Base-by-base conservation (phyloP, 2,888 invertebrate genomes). In the Brenthis ino region DNA sequence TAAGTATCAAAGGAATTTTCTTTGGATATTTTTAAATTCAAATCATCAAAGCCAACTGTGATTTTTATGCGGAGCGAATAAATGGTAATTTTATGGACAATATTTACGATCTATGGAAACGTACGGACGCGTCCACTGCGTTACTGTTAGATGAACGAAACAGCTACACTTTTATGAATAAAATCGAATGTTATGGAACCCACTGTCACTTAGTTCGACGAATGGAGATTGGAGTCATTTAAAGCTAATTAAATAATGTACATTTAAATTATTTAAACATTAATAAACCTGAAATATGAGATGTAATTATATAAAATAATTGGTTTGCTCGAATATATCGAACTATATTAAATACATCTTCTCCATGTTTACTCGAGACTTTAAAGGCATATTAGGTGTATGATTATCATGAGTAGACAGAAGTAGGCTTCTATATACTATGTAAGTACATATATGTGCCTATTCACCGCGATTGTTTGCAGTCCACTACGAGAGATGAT, bases 91-190 rank as follows among this genome's bases (percentile, higher is more conserved):
- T 37, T 65, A 58, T 65, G 11, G 28, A 55, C 58, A 56, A 55
- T 58, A 56, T 68, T 65, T 57, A 64, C 56, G 37, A 65, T 57
- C 54, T 50, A 61, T 67, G 54, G 65, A 58, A 54, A 68, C 53
- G 20, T 58, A 67, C 50, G 24, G 57, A 61, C 33, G 56, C 33
- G 57, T 6, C 60, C 33, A 28, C 51, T 51, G 13, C 37, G n/a
- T 24, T 54, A 61, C 20, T 20, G 28, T 57, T 14, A 56, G 4
- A 24, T 57, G 57, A 57, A 63, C 56, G 43, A 57, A 37, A 53
- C 43, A 16, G 57, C 37, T 57, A 5, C 16, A 16, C 4, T 4
- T 28, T 4, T 12, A 11, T 43, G 37, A 16, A 56, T 56, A 33
- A 56, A 57, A 58, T 8, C 6, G 20, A 47, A 14, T 47, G 8